Base-by-base conservation (phyloP, 2,888 invertebrate species). In the Eristalinus aeneus region DNA sequence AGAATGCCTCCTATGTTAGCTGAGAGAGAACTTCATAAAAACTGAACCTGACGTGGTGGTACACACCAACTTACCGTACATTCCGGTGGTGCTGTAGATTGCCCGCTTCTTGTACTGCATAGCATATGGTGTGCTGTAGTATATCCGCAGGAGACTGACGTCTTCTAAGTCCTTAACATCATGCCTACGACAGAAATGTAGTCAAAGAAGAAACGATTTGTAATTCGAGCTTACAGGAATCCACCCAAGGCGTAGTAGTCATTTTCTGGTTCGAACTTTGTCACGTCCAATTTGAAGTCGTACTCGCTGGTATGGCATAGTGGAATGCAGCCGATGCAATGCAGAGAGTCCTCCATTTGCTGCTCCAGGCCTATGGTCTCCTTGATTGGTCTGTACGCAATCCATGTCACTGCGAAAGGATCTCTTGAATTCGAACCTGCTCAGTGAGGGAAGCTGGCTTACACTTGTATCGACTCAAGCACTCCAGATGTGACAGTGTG, bases 1-100 rank as follows among this genome's bases (percentile, higher is more conserved):
- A 92, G 69, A 11, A 91, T 90, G 5, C 91, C 91, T 1, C 91
- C 92, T 69, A 91, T 88, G 32, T 89, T 90, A 0, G 91, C 91
- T 91, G 67, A 22, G 72, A 84, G 54, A 34, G 27, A 32, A 58
- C 9, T 2, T 8, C 22, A 27, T 8, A n/a, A n/a, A n/a, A n/a
- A n/a, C 8, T 46, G 6, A 46, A 16, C 8, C 27, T 27, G 27
- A 27, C 27, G 27, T 1, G 0, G 8, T 46, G 1, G 8, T n/a
- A 46, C 0, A 16, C 9, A 2, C 1, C 16, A 39, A 36, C 23
- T 36, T n/a, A 80, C 74, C 68, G 12, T 68, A 36, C 39, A 74
- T 54, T 23, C 72, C 73, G 12, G 68, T 63, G 16, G 54, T 65
- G 12, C 69, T 64, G 31, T 76, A 79, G 32, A 84, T 54, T 12